Conservation (phyloP, 2,888 invertebrate species). For the Xestia c-nigrum region DNA sequence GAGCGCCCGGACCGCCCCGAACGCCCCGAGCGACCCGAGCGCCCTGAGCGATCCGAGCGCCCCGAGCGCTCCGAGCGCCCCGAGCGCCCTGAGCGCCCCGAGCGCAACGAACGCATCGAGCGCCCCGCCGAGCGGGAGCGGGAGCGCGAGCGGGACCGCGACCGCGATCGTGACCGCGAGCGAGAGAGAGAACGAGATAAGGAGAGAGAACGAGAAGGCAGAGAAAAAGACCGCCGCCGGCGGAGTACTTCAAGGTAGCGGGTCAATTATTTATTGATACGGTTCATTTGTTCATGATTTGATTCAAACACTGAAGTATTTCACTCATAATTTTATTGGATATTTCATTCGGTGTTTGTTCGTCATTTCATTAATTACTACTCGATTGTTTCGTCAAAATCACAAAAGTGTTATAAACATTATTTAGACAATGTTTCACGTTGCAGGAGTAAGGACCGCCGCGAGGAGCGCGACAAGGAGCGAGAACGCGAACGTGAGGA, state of each 20-base stretch:
- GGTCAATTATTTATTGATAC: neutral
- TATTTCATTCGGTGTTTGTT: neutral
- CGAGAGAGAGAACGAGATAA: constrained; percentile 65
- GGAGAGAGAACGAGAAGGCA: constrained; percentile 75
- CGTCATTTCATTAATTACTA: neutral
- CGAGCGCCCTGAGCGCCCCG: constrained; percentile 52
- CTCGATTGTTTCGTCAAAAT: neutral
- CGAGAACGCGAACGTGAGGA: constrained; percentile 74
- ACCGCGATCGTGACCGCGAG: constrained; percentile 52
- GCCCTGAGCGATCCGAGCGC: constrained; percentile 51
- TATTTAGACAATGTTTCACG: neutral
- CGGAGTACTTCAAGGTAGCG: constrained; percentile 74
- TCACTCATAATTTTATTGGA: neutral
- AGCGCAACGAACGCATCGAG: constrained; percentile 44
- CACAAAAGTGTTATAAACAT: neutral
- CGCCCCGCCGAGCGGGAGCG: constrained; percentile 61
- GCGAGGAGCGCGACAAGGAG: constrained; percentile 79
- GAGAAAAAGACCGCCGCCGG: constrained; percentile 87
- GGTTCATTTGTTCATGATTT: neutral
- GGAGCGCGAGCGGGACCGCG: constrained; percentile 72
- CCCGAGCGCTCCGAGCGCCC: constrained; percentile 45
- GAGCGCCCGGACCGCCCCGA: constrained; percentile 52
- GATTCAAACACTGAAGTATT: neutral
- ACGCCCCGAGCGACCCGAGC: constrained; percentile 55
- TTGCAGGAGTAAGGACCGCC: constrained; percentile 68